These are phyloP conservation scores for Albula goreensis DNA, from an alignment of 2,113 vertebrate genomes.

Conservation along the genomic window DNA sequence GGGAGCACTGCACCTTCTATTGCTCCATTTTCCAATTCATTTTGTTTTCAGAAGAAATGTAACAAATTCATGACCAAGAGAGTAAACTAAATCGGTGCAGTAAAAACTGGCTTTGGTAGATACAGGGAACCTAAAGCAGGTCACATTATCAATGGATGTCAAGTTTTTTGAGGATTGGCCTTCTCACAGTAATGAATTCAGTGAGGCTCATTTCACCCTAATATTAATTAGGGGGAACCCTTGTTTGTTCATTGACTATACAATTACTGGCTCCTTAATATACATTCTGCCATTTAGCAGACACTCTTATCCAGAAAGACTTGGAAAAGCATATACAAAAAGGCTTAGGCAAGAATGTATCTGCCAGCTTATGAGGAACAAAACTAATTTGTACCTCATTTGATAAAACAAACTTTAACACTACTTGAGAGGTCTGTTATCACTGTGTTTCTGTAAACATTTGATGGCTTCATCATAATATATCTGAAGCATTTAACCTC, in stretches of 20 bases:
- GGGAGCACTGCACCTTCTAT: neutral
- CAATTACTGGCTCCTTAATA: neutral
- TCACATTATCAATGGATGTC: neutral
- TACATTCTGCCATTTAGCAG: no score
- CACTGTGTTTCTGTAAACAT: neutral
- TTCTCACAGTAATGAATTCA: neutral
- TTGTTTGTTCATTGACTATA: neutral
- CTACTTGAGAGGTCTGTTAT: neutral
- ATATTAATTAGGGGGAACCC: no score
- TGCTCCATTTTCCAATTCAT: no score
- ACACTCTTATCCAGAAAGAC: no score
- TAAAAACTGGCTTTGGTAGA: neutral
- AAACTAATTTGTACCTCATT: neutral
- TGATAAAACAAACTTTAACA: neutral
- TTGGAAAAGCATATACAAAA: no score
- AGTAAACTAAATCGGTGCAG: neutral
- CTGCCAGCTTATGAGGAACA: neutral
- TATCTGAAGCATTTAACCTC: neutral
- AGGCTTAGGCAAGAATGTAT: neutral
- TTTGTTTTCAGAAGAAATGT: neutral
- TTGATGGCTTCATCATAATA: neutral
- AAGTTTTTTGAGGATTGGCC: neutral
- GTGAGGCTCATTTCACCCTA: neutral
- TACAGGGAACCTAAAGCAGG: neutral
- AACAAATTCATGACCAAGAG: neutral